Percentiles rank a stretch among this genome's conserved stretches.
These are phyloP conservation scores for Agelas oroides DNA, from an alignment of 37 sponge, comb jelly and placozoan genomes.

Conservation along the genomic window DNA sequence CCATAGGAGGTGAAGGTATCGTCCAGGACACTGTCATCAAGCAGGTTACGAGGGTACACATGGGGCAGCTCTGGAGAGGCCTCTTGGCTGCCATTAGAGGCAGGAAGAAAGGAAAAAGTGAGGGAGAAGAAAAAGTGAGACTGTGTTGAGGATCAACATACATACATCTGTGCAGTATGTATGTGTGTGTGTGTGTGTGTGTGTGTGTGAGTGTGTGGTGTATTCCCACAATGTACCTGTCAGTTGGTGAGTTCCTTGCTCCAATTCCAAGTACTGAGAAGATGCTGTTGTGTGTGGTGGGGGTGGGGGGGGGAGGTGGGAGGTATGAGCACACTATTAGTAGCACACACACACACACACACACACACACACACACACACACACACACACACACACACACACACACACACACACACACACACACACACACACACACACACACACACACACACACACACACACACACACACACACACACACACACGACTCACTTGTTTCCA, in stretches of 20 bases:
- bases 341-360: too few species aligned
- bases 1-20: conserved; percentile 3
- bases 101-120: background rate
- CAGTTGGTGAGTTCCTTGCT: background rate
- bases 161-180: too few species aligned
- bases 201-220: too few species aligned
- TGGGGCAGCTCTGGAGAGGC: background rate
- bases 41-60: conserved; percentile 36
- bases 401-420: too few species aligned
- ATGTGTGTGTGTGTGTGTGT: too few species aligned
- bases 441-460: background rate
- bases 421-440: background rate
- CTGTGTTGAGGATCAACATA: too few species aligned
- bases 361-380: too few species aligned
- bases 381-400: too few species aligned
- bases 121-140: background rate
- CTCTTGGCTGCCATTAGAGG: background rate
- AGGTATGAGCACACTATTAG: too few species aligned
- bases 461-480: background rate
- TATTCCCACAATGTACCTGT: too few species aligned
- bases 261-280: conserved; percentile 33
- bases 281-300: too few species aligned
- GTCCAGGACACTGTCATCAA: conserved; percentile 72
- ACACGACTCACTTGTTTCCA: conserved; percentile 67
- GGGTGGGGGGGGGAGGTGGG: background rate